Percentiles rank a stretch among this genome's conserved stretches.
These are phyloP conservation scores for Drosophila atripex DNA, from an alignment of 2,888 invertebrate species.

Conservation along the genomic window DNA sequence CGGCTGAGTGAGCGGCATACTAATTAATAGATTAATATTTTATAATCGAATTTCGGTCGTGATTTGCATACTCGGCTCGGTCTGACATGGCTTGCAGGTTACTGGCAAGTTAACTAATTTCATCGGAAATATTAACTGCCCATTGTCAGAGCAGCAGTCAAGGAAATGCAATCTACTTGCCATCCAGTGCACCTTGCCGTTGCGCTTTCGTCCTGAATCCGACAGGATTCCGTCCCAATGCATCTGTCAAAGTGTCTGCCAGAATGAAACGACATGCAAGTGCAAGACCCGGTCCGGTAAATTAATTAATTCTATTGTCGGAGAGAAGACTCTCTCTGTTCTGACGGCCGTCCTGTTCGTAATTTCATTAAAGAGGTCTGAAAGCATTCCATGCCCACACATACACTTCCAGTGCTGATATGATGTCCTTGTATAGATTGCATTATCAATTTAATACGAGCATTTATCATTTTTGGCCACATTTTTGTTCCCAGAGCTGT, in stretches of 20 bases:
- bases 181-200: conserved; percentile 14
- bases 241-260: conserved; percentile 32
- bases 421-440: conserved; percentile 17
- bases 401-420: not conserved
- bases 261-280: conserved; percentile 11
- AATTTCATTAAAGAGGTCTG: conserved; percentile 67
- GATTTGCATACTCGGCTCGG: conserved; percentile 70
- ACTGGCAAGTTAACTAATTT: conserved; percentile 35
- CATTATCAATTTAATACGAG: conserved; percentile 54
- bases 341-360: conserved; percentile 26
- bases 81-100: conserved; percentile 1
- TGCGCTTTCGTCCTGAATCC: conserved; percentile 5
- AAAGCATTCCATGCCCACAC: conserved; percentile 43
- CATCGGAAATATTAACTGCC: conserved; percentile 57
- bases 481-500: conserved; percentile 1
- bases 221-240: conserved; percentile 24
- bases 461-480: conserved; percentile 51
- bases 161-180: conserved; percentile 64
- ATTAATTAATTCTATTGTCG: conserved; percentile 74
- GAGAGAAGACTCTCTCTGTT: conserved; percentile 23
- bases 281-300: conserved; percentile 30
- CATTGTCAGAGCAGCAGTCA: conserved; percentile 44
- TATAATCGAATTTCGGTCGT: conserved; percentile 69
- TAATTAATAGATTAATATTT: conserved; percentile 76
- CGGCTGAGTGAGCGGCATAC: conserved; percentile 42